Percentiles rank a stretch among this genome's conserved stretches.
These are phyloP conservation scores for Tetragonula carbonaria DNA, from an alignment of 2,888 invertebrate species.

Conservation along the genomic window DNA sequence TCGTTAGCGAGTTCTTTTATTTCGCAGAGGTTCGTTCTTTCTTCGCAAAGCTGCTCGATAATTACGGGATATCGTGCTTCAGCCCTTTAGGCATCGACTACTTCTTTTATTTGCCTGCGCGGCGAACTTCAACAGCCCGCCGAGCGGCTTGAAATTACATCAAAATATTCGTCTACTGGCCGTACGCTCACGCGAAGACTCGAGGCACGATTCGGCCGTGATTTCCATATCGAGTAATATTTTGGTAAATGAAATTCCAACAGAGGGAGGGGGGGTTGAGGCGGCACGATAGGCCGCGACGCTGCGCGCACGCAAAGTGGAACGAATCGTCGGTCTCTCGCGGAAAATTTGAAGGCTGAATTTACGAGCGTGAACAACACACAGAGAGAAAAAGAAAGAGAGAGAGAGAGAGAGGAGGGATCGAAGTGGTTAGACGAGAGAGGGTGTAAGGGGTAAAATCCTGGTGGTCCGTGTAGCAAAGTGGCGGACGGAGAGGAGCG, in stretches of 20 bases:
- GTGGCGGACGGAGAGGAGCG: conserved; percentile 69
- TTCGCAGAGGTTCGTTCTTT: not conserved
- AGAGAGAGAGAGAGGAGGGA: conserved; percentile 49
- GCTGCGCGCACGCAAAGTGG: conserved; percentile 14
- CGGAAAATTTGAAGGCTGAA: conserved; percentile 65
- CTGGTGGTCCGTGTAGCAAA: conserved; percentile 50
- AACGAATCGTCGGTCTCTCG: conserved; percentile 3
- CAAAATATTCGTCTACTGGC: not conserved
- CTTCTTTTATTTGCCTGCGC: not conserved
- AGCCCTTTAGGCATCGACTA: not conserved
- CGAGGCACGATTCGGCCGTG: not conserved
- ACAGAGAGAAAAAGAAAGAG: conserved; percentile 27
- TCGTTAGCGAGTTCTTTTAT: not conserved
- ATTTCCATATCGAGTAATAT: conserved; percentile 33
- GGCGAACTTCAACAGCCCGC: not conserved
- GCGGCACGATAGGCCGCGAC: not conserved
- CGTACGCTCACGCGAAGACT: conserved; percentile 1
- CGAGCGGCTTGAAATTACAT: not conserved
- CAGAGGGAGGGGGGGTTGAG: not conserved
- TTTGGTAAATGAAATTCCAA: conserved; percentile 39
- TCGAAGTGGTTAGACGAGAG: conserved; percentile 65
- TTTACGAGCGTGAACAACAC: conserved; percentile 28
- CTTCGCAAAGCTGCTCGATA: not conserved
- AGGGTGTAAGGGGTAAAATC: not conserved
- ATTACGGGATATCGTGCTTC: not conserved